These are phyloP conservation scores for Parelbella ahira DNA, from an alignment of 2,888 invertebrate genomes.

Conservation along the genomic window DNA sequence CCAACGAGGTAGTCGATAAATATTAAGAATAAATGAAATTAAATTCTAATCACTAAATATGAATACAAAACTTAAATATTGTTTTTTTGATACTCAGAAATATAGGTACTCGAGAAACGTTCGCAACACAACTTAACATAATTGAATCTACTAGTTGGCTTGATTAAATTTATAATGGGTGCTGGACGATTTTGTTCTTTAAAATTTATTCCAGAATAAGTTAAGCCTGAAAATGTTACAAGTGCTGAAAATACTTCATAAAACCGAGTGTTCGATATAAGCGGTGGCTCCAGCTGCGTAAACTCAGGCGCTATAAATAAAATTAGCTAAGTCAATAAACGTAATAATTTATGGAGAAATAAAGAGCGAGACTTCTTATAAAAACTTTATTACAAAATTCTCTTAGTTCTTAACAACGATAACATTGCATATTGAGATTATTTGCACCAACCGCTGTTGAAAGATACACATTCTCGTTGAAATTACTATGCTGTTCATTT, in stretches of 20 bases:
- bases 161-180: too few species aligned
- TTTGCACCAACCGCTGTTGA: constrained; percentile 46
- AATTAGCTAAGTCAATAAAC: constrained; percentile 4
- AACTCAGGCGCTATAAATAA: constrained; percentile 11
- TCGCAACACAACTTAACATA: too few species aligned
- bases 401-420: constrained; percentile 61
- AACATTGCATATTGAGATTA: constrained; percentile 49
- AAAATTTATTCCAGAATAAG: not conserved
- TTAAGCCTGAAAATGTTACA: constrained; percentile 8
- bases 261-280: not conserved
- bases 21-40: too few species aligned
- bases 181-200: not conserved
- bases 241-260: constrained; percentile 14
- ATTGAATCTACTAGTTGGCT: too few species aligned
- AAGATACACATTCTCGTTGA: constrained; percentile 39
- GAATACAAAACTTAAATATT: too few species aligned
- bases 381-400: constrained; percentile 68
- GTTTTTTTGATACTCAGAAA: too few species aligned
- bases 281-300: constrained; percentile 15
- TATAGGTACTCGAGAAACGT: too few species aligned
- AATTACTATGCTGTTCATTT: constrained; percentile 38
- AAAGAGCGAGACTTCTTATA: constrained; percentile 28
- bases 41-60: too few species aligned
- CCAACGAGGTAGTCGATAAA: too few species aligned
- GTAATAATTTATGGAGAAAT: constrained; percentile 16